Evolutionary conservation across 2,888 invertebrate species (phyloP), one percentile per base, ranked within the genome.

Genomic region (Dendrolimus pini): DNA sequence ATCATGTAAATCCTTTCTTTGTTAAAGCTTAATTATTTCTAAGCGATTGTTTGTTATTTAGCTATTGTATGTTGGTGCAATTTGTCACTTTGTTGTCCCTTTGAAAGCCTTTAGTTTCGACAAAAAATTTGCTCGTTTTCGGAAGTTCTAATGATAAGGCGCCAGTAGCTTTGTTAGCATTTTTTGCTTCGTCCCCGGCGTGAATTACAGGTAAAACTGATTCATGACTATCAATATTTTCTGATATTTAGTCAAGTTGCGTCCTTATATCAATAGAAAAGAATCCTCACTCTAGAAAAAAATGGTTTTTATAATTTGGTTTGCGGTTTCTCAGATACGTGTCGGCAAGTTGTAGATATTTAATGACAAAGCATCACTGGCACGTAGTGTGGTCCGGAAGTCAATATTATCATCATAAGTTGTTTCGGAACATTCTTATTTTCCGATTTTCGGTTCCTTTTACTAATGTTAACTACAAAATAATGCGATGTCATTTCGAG

Each of bases 71-170:
- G 83, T 85, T 84, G 80, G 77, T 68, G 77, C 77, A 86, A 89
- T 89, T 87, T 87, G 89, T 85, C 85, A 84, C 77, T 82, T 85
- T 85, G 83, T 83, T 83, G 85, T 83, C 79, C 80, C 80, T 85
- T 86, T 81, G 80, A 80, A 71, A 66, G 68, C 60, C 83, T 83
- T 78, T 84, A 81, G 84, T 78, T 79, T 68, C 62, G 61, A 69
- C 72, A 80, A 86, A 88, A 75, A 87, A 85, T 72, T 64, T 63
- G 74, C 63, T 41, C 70, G 78, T 78, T 83, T 89, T 89, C 86
- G 89, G 89, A 89, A 88, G 86, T 86, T 69, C 80, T 88, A 88
- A 89, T 89, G 82, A 87, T 80, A 87, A 82, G 89, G 89, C 89
- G 89, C 88, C 89, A 80, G 83, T 79, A 83, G 86, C 83, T 83